phyloP scores from a whole-genome alignment of 2,888 invertebrate species.

The Stenotaenia linearis region DNA sequence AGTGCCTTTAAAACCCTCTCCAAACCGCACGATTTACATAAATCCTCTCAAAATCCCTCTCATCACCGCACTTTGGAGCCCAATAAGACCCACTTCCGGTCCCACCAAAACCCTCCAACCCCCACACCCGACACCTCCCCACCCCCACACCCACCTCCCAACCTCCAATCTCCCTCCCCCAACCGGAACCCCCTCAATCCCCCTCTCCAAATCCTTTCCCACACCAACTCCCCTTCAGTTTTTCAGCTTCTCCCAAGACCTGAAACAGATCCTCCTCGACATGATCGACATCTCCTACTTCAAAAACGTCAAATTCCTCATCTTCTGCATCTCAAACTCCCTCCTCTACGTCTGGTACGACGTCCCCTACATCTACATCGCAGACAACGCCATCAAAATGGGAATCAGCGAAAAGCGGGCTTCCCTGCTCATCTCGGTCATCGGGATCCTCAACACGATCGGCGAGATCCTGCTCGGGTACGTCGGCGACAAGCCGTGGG shows the following conservation, averaged over 20 bases:
- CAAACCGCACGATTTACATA: too few species aligned
- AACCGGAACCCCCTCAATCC: too few species aligned
- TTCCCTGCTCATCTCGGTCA: conserved; percentile 73
- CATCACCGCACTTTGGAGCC: too few species aligned
- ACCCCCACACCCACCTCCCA: too few species aligned
- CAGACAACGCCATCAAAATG: conserved; percentile 69
- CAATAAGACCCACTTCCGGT: too few species aligned
- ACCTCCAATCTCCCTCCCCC: too few species aligned
- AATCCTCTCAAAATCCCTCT: too few species aligned
- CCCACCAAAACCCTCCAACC: too few species aligned
- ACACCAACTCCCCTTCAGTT: too few species aligned
- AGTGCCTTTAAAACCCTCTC: too few species aligned
- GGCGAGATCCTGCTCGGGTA: conserved; percentile 84
- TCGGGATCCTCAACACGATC: conserved; percentile 83
- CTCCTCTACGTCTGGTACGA: conserved; percentile 84
- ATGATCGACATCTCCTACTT: conserved; percentile 78
- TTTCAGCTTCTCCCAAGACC: conserved; percentile 51
- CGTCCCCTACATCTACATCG: conserved; percentile 89
- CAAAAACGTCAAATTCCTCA: conserved; percentile 67
- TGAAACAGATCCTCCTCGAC: conserved; percentile 68
- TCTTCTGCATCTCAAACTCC: conserved; percentile 78
- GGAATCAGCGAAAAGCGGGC: conserved; percentile 62
- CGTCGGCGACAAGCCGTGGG: conserved; percentile 78
- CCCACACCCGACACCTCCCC: too few species aligned
- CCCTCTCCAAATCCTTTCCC: too few species aligned